Base-by-base conservation (phyloP, 2,888 invertebrate genomes). In the Clostera curtula region DNA sequence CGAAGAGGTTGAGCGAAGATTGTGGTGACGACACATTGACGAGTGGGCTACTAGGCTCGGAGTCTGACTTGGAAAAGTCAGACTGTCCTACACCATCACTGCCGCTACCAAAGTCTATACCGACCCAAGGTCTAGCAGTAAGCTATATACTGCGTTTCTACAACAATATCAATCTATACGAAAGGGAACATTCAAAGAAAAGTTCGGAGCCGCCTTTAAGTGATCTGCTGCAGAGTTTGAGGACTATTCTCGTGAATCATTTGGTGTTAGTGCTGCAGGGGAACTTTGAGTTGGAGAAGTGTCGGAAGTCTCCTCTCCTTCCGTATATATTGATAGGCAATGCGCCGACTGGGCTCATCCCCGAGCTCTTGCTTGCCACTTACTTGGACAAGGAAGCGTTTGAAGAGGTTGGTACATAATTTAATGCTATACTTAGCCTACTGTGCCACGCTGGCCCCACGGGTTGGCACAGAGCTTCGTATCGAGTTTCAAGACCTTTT, bases 141-240 rank as follows among this genome's bases (percentile, higher is more conserved):
- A 80, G 83, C 62, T 83, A 83, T 46, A 50, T 84, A 40, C 45
- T 82, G 35, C 69, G 69, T 49, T 82, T 82, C 56, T 93, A 93
- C 64, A 88, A 89, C 18, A 86, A 92, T 47, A 89, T 92, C 8
- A 87, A 89, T 17, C 61, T 88, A 1, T 93, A 93, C 61, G 93
- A 93, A 63, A 79, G 91, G 45, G 90, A 89, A 56, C 87, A 92
- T 59, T 89, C 93, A 10, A 93, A 92, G 80, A 88, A 89, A 59
- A 89, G 90, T 46, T 92, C 90, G 36, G 86, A 89, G 41, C 90
- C 91, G 2, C 92, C 92, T 4, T 64, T 93, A 36, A 90, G 90
- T 54, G 89, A 89, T 42, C 73, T 92, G 24, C 68, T 94, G 28
- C 76, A 80, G 35, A 85, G 73, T 52, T 56, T 88, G 42, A 74